Percentiles rank a stretch among this genome's conserved stretches.
Conservation (phyloP, 2,113 vertebrate species). For the Myotis yumanensis region DNA sequence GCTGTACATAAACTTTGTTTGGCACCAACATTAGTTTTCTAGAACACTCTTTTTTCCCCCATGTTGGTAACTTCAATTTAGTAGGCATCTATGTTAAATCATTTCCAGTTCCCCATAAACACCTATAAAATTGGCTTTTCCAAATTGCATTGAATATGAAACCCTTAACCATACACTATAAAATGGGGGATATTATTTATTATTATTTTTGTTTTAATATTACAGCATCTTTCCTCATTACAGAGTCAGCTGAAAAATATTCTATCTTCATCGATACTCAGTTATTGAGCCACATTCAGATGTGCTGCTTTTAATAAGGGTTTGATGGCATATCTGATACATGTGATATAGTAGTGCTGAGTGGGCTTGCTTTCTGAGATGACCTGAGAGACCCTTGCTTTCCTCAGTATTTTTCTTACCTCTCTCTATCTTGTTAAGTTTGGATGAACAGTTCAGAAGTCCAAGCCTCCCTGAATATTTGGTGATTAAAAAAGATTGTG, state of each 20-base stretch:
- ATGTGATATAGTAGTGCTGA: not conserved
- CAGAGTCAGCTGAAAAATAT: slow-evolving; percentile 31
- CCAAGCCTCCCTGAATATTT: not conserved
- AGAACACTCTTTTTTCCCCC: not conserved
- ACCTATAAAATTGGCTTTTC: not conserved
- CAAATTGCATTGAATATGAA: not conserved
- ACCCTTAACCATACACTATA: not conserved
- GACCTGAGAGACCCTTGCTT: not conserved
- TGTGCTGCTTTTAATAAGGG: slow-evolving; percentile 40
- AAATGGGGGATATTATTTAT: not conserved
- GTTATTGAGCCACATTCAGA: not conserved
- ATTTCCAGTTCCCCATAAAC: not conserved
- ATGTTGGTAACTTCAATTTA: not conserved
- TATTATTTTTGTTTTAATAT: slow-evolving; percentile 30
- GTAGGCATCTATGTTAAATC: not conserved
- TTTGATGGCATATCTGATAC: slow-evolving; percentile 29
- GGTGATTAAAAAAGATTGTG: not conserved
- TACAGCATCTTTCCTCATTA: not conserved
- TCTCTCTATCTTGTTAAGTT: not conserved
- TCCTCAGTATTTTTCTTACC: slow-evolving; percentile 46
- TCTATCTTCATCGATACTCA: not conserved
- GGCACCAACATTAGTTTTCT: not conserved
- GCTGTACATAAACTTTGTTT: not conserved
- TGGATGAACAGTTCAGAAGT: not conserved
- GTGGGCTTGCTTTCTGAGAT: not conserved